These are phyloP conservation scores for Neomonachus schauinslandi DNA, from an alignment of 2,113 vertebrate genomes.

Conservation along the genomic window DNA sequence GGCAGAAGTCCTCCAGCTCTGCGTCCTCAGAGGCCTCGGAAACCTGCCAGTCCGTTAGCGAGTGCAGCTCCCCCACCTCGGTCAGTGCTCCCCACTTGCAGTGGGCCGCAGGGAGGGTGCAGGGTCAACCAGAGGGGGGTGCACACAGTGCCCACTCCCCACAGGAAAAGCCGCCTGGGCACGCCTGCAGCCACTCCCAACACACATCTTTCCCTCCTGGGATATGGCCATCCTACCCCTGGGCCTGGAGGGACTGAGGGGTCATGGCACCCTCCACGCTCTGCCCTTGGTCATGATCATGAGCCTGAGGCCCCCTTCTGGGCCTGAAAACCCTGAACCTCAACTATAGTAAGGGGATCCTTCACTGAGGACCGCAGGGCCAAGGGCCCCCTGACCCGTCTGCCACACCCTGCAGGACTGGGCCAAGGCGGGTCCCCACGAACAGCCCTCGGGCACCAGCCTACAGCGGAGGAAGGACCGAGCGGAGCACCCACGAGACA, in stretches of 20 bases:
- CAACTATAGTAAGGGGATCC: background rate
- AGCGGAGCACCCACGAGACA: conserved; percentile 91
- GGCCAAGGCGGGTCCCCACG: conserved; percentile 94
- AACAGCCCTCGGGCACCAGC: conserved; percentile 89
- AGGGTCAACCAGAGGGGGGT: background rate
- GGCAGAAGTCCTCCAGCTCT: conserved; percentile 98
- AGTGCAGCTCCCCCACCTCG: conserved; percentile 98
- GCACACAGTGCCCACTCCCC: background rate
- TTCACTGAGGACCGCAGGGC: background rate
- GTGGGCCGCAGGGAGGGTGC: background rate
- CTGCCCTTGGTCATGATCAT: background rate
- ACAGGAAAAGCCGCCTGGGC: background rate
- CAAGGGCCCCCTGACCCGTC: background rate
- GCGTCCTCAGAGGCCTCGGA: conserved; percentile 98
- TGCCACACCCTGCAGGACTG: conserved; percentile 90
- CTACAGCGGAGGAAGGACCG: conserved; percentile 95
- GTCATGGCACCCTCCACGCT: background rate
- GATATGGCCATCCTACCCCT: background rate
- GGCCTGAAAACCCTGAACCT: background rate
- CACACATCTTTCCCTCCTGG: background rate
- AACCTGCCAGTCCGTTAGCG: conserved; percentile 98
- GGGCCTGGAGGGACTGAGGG: background rate
- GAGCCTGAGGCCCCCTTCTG: background rate
- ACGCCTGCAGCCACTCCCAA: background rate
- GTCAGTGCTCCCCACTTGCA: conserved; percentile 88